Evolutionary conservation across 1,140 invertebrate genomes (phyloP).

Genomic region (Lordiphosa stackelbergi): DNA sequence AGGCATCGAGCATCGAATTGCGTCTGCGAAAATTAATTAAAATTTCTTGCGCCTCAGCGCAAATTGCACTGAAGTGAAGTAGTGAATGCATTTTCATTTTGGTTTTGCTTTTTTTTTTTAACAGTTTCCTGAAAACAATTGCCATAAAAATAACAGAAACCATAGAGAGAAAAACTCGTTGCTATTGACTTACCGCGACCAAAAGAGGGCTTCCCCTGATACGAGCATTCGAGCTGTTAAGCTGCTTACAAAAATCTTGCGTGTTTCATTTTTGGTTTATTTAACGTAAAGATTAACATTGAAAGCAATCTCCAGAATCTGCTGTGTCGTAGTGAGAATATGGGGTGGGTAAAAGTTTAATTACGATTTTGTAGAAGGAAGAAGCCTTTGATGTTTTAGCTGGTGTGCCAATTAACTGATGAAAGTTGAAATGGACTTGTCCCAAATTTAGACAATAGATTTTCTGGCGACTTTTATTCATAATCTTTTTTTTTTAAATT

Average conservation of each 20-base stretch:
- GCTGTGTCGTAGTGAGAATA: constrained; percentile 44
- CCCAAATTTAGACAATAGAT: not conserved
- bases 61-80: constrained; percentile 14
- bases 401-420: constrained; percentile 60
- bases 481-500: too few species aligned
- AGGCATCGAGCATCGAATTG: constrained; percentile 20
- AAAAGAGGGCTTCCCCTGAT: constrained; percentile 14
- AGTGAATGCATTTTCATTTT: constrained; percentile 21
- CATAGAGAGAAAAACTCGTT: constrained; percentile 17
- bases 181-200: constrained; percentile 40
- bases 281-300: constrained; percentile 63
- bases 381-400: constrained; percentile 14
- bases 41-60: constrained; percentile 23
- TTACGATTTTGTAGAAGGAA: constrained; percentile 29
- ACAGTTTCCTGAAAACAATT: constrained; percentile 36
- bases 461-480: too few species aligned
- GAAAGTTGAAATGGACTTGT: constrained; percentile 25
- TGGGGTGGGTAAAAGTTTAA: constrained; percentile 40
- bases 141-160: constrained; percentile 14
- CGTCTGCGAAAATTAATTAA: constrained; percentile 43
- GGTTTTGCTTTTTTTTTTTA: constrained; percentile 24
- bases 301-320: constrained; percentile 38
- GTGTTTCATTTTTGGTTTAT: constrained; percentile 64
- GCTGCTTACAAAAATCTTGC: constrained; percentile 66
- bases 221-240: constrained; percentile 24